Conservation (phyloP, 1,140 invertebrate genomes). For the Ridgeia piscesae region DNA sequence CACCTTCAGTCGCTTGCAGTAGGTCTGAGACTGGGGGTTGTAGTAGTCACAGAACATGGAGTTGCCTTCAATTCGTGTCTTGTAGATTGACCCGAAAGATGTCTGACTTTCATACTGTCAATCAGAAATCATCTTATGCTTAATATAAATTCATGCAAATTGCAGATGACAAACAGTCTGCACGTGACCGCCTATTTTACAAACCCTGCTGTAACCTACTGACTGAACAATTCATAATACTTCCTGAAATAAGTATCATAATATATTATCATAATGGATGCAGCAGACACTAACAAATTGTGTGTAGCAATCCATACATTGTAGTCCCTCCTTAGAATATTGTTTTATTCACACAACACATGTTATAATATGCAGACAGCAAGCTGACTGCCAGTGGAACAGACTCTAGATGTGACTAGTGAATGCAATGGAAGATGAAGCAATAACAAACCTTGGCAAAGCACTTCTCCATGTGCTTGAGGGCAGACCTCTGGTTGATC, state of each 20-base stretch:
- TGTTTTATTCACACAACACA: too few species aligned
- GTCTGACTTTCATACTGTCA: slow-evolving; percentile 89
- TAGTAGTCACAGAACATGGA: slow-evolving; percentile 98
- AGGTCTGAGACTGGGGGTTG: slow-evolving; percentile 85
- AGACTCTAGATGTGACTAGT: background rate
- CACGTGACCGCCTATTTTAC: background rate
- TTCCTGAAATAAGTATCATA: background rate
- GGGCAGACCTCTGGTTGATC: slow-evolving; percentile 78
- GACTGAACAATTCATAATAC: background rate
- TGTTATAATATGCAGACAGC: too few species aligned
- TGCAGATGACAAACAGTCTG: background rate
- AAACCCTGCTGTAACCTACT: background rate
- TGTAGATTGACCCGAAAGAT: slow-evolving; percentile 91
- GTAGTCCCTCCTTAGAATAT: background rate
- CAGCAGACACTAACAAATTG: background rate
- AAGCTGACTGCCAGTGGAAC: background rate
- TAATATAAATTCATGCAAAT: background rate
- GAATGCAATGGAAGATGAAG: background rate
- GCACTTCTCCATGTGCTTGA: slow-evolving; percentile 71
- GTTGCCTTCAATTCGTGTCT: slow-evolving; percentile 89
- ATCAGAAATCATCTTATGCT: background rate
- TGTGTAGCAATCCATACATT: background rate
- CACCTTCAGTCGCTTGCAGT: slow-evolving; percentile 92
- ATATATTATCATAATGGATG: background rate
- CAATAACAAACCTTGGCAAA: slow-evolving; percentile 71